phyloP scores from a whole-genome alignment of 2,113 vertebrate species.

The Danionella cerebrum region DNA sequence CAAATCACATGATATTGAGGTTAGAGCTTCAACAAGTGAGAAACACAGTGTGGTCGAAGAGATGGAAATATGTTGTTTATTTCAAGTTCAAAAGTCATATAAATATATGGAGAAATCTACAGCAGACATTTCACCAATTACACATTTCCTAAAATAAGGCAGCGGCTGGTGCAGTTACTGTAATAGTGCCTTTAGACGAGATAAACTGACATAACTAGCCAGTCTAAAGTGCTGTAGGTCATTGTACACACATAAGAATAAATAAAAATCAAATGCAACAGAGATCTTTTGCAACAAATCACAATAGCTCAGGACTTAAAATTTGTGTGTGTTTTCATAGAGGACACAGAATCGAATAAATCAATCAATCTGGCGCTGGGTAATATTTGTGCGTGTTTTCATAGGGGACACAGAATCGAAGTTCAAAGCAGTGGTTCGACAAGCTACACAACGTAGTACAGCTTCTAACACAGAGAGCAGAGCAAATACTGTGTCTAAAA shows the following conservation, averaged over 20 bases:
- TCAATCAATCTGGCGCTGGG: background rate
- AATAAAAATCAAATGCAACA: background rate
- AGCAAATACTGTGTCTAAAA: too few species aligned
- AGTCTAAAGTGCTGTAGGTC: background rate
- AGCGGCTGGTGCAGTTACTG: background rate
- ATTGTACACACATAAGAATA: background rate
- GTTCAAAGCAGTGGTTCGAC: background rate
- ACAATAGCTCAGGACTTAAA: background rate
- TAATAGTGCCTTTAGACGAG: background rate
- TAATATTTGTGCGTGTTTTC: background rate
- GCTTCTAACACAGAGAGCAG: background rate
- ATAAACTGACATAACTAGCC: background rate
- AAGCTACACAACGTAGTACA: background rate
- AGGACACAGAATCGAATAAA: background rate
- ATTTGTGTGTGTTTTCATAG: too few species aligned
- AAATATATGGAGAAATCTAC: background rate
- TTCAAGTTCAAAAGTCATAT: background rate
- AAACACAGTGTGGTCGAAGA: background rate
- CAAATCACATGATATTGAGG: background rate
- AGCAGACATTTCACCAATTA: slow-evolving; percentile 3
- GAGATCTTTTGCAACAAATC: background rate
- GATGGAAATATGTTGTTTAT: background rate
- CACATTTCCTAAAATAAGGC: background rate
- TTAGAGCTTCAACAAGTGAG: background rate
- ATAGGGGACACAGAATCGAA: background rate